These are phyloP conservation scores for Ochropleura plecta DNA, from an alignment of 2,888 invertebrate genomes.

Conservation along the genomic window DNA sequence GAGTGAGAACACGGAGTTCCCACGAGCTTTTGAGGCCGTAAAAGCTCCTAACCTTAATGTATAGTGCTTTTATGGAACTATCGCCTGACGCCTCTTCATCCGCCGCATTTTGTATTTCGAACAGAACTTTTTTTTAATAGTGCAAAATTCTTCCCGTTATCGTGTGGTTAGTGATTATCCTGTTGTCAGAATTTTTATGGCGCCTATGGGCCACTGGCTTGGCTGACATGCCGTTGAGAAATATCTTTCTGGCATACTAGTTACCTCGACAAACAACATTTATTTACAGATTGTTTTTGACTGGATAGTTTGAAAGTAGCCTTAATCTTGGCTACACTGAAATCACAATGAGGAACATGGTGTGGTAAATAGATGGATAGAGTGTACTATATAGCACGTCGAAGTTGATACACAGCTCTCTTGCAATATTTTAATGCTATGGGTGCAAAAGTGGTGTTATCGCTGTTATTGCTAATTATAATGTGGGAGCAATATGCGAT, in stretches of 20 bases:
- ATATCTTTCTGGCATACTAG: no score
- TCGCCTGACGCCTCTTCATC: constrained; percentile 34
- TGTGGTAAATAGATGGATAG: background rate
- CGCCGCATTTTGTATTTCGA: constrained; percentile 5
- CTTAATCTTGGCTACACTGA: background rate
- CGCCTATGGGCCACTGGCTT: no score
- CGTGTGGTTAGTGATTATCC: no score
- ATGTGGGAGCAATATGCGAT: background rate
- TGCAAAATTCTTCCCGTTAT: background rate
- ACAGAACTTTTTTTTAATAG: constrained; percentile 5
- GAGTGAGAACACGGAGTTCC: constrained; percentile 5
- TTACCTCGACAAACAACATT: background rate
- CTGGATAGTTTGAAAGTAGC: background rate
- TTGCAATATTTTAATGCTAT: background rate
- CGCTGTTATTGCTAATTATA: background rate
- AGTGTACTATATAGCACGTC: background rate
- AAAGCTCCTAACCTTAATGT: constrained; percentile 38
- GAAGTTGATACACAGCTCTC: background rate
- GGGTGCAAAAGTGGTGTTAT: background rate
- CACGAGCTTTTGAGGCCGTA: constrained; percentile 1
- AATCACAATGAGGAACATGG: background rate
- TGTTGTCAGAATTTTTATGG: no score
- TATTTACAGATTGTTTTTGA: background rate
- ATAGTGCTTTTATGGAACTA: constrained; percentile 41
- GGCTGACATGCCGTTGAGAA: no score